These are phyloP conservation scores for Whitmania pigra DNA, from an alignment of 1,140 invertebrate genomes.

Conservation along the genomic window DNA sequence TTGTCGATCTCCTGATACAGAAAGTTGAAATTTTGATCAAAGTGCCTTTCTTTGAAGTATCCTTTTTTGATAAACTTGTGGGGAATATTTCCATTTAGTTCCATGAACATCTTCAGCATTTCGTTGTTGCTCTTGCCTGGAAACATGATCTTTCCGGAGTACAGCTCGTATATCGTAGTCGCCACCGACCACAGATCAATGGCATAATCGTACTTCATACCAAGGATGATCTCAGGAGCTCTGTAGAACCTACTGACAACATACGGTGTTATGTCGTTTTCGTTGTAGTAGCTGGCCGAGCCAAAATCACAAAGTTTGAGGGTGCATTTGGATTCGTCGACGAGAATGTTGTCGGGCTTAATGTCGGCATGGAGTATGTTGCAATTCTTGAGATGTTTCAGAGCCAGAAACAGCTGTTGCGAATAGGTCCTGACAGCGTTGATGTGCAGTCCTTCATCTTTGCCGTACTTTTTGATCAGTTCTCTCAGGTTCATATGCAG, in stretches of 20 bases:
- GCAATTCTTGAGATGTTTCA: slow-evolving; percentile 86
- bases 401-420: slow-evolving; percentile 82
- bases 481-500: slow-evolving; percentile 55
- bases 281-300: slow-evolving; percentile 77
- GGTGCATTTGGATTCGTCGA: slow-evolving; percentile 44
- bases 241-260: slow-evolving; percentile 94
- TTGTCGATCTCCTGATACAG: slow-evolving; percentile 93
- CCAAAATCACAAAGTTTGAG: slow-evolving; percentile 98
- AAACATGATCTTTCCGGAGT: slow-evolving; percentile 95
- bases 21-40: slow-evolving; percentile 91
- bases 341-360: slow-evolving; percentile 96
- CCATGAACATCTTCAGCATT: slow-evolving; percentile 99
- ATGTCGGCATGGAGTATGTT: slow-evolving; percentile 97
- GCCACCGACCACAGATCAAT: slow-evolving; percentile 98
- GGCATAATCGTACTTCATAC: slow-evolving; percentile 86
- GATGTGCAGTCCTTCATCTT: slow-evolving; percentile 88
- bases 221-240: slow-evolving; percentile 93
- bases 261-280: slow-evolving; percentile 95
- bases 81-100: slow-evolving; percentile 92
- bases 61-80: slow-evolving; percentile 92
- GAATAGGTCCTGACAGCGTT: slow-evolving; percentile 95
- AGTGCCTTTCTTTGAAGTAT: slow-evolving; percentile 87
- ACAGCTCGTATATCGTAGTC: slow-evolving; percentile 96
- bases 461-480: slow-evolving; percentile 94
- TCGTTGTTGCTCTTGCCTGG: slow-evolving; percentile 96